Evolutionary conservation across 2,888 invertebrate species (phyloP), one percentile per base, ranked within the genome.

Genomic region (Nebria salina): DNA sequence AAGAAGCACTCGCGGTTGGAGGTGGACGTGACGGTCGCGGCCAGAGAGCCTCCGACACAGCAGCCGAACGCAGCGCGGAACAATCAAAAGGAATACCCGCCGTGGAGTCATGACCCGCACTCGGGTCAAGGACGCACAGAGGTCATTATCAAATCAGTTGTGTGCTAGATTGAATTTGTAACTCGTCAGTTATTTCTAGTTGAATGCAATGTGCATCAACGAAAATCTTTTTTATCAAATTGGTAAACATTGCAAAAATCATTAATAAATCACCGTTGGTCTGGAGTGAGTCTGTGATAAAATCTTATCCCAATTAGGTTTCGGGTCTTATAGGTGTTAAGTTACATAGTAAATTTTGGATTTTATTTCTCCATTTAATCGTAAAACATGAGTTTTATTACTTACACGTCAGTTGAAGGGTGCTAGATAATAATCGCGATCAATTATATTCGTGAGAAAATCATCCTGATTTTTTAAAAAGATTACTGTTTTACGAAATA

Each of bases 21-120:
- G 65, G 65, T 65, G 75, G 75, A 8, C 15, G n/a, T 9, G 34
- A 34, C n/a, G 75, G 75, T 15, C 15, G n/a, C 25, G 34, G 72
- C n/a, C 8, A 42, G 34, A 25, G 26, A 13, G 72, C 70, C 25
- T 34, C 72, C 13, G 54, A 54, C 54, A 54, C 54, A 54, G 54
- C 54, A 54, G 54, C 54, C 54, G 54, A 54, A 11, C 54, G 54
- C 54, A 8, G 54, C 54, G 54, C 54, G 54, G 54, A 54, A 54
- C 7, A 54, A 54, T 54, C 54, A 54, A 54, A 54, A 54, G 54
- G 54, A 54, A 54, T 11, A 34, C 34, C 54, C 54, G 8, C 54
- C 54, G 54, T 13, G 54, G 54, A 11, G 54, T 13, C 54, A 2
- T 54, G 54, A 54, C 54, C 54, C 54, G 11, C 54, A 11, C 54